Base-by-base conservation (phyloP, 2,113 vertebrate genomes). In the Mormoops blainvillei region DNA sequence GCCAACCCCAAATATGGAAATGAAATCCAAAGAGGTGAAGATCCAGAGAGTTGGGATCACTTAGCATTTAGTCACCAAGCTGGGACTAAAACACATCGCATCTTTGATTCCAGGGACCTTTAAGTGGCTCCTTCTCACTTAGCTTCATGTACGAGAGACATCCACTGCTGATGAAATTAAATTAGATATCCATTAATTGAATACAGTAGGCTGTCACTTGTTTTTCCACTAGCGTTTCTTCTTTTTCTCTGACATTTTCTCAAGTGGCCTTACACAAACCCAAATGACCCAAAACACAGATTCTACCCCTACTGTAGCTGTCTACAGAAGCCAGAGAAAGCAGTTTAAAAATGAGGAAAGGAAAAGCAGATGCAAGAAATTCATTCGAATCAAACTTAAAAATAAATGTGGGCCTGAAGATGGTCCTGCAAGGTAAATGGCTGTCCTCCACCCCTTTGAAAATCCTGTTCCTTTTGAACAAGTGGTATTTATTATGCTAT, bases 241-340 rank as follows among this genome's bases (percentile, higher is more conserved):
- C 45, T 80, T 4, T 83, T 95, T 73, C 56, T 85, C 88, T 96
- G 87, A 87, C 80, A 90, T 96, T 89, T 89, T 96, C 48, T 71
- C 84, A 65, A 87, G 26, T 87, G 26, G n/a, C 63, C 5, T 68
- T 80, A 13, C 24, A 93, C 45, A 94, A 97, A 89, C 7, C 45
- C 33, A 80, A 91, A 83, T 81, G 76, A 87, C 28, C 43, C 50
- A 70, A n/a, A 89, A 87, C 26, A 94, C 20, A 92, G 90, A 95
- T 65, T 61, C 63, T 54, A 87, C 8, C 48, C 10, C 48, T 10
- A 74, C 36, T n/a, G 5, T 33, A 88, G 63, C 4, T 78, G 24
- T 54, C 54, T 78, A 38, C 24, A 45, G 88, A 91, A 78, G 28
- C 28, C 15, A 56, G 19, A 15, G 13, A 24, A 94, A 87, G 36